phyloP scores from a whole-genome alignment of 2,888 invertebrate species.

The Asteroscopus sphinx region DNA sequence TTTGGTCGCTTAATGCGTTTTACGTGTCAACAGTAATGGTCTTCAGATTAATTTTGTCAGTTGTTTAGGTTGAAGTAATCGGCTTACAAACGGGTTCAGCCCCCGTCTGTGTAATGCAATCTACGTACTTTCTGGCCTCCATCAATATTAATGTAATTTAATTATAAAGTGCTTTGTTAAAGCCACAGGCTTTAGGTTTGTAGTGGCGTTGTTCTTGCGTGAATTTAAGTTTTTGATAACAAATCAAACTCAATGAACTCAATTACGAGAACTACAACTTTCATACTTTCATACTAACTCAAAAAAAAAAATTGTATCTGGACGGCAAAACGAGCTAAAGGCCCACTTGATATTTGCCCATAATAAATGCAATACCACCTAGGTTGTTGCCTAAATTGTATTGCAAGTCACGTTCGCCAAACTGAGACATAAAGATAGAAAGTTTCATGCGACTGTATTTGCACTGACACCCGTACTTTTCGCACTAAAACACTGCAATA shows the following conservation, averaged over 20 bases:
- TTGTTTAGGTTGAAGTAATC: constrained; percentile 71
- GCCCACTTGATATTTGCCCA: too few species aligned
- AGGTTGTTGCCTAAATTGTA: too few species aligned
- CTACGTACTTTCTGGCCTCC: constrained; percentile 46
- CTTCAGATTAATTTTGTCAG: constrained; percentile 74
- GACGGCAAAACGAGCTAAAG: too few species aligned
- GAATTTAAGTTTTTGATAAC: constrained; percentile 26
- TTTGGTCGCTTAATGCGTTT: constrained; percentile 63
- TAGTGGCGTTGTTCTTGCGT: constrained; percentile 33
- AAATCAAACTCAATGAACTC: constrained; percentile 16
- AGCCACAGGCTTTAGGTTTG: constrained; percentile 45
- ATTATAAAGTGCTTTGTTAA: constrained; percentile 47
- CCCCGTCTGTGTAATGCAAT: constrained; percentile 55
- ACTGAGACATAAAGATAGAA: too few species aligned
- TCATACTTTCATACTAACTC: too few species aligned
- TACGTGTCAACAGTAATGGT: constrained; percentile 72
- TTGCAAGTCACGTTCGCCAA: too few species aligned
- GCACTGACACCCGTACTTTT: too few species aligned
- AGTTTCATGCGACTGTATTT: too few species aligned
- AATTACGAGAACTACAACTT: constrained; percentile 3
- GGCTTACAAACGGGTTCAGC: constrained; percentile 67
- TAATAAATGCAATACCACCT: too few species aligned
- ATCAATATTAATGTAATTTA: constrained; percentile 46
- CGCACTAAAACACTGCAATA: too few species aligned
- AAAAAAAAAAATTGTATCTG: too few species aligned